These are phyloP conservation scores for Marronus borbonicus DNA, from an alignment of 2,888 invertebrate species.

Conservation along the genomic window DNA sequence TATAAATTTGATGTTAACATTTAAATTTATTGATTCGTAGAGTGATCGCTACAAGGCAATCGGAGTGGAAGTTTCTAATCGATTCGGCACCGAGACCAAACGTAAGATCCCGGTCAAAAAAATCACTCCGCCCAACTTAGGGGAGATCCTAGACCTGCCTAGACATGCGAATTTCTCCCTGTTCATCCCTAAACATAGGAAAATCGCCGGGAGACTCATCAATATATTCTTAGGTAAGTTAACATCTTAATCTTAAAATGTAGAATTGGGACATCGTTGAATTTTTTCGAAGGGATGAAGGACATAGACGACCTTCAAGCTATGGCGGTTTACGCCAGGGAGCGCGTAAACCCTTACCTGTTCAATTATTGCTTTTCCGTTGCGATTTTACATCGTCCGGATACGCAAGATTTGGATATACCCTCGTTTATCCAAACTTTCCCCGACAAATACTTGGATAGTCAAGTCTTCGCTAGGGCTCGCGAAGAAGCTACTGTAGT, in stretches of 20 bases:
- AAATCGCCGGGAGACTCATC: conserved; percentile 81
- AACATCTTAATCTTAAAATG: neutral
- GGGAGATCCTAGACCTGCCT: conserved; percentile 73
- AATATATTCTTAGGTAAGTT: conserved; percentile 77
- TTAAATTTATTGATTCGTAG: conserved; percentile 62
- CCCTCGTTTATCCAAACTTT: conserved; percentile 86
- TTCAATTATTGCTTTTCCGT: conserved; percentile 87
- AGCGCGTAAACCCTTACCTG: conserved; percentile 84
- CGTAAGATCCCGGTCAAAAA: conserved; percentile 74
- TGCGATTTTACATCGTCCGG: conserved; percentile 81
- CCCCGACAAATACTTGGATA: conserved; percentile 87
- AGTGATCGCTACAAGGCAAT: conserved; percentile 73
- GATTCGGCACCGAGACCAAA: conserved; percentile 74
- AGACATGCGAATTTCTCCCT: conserved; percentile 81
- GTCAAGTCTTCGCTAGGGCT: conserved; percentile 79
- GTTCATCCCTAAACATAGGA: conserved; percentile 81
- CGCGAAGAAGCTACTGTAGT: conserved; percentile 80
- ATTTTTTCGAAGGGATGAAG: conserved; percentile 75
- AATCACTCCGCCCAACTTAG: conserved; percentile 74
- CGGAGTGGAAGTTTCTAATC: conserved; percentile 75
- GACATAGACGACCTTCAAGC: conserved; percentile 81
- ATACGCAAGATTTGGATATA: conserved; percentile 79
- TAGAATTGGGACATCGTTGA: neutral
- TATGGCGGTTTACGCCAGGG: conserved; percentile 80
- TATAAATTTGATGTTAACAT: neutral